These are phyloP conservation scores for Oreortyx pictus DNA, from an alignment of 2,797 vertebrate genomes.

Conservation along the genomic window DNA sequence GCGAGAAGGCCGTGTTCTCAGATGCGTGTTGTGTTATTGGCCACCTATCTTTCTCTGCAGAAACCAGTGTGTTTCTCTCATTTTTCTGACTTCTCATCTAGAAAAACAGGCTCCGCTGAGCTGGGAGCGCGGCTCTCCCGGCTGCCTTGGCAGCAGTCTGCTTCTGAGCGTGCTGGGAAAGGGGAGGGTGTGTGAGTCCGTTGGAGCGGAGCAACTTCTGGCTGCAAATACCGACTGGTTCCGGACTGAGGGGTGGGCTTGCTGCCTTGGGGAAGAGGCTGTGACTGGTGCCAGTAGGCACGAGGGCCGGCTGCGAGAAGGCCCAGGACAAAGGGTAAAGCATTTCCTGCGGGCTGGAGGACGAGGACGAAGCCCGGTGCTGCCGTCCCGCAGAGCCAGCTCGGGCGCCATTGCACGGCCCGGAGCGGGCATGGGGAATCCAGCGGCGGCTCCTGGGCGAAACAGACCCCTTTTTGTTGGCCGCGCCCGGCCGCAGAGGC, in stretches of 20 bases:
- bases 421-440: background rate
- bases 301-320: background rate
- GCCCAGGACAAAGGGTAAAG: background rate
- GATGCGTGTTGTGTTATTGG: background rate
- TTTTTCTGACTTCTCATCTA: background rate
- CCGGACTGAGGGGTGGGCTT: background rate
- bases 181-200: background rate
- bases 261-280: rapidly evolving
- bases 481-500: too few species aligned
- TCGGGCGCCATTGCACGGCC: background rate
- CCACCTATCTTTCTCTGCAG: background rate
- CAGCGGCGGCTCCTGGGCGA: too few species aligned
- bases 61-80: background rate
- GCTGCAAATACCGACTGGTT: too few species aligned
- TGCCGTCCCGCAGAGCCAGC: too few species aligned
- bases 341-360: too few species aligned
- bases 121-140: background rate
- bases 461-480: too few species aligned
- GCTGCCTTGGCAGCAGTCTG: background rate
- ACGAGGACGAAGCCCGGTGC: background rate
- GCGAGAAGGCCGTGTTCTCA: background rate
- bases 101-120: background rate
- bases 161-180: background rate
- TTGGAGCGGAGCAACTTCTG: background rate
- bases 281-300: too few species aligned